phyloP scores from a whole-genome alignment of 2,113 vertebrate genomes.

The Amblyornis subalaris region DNA sequence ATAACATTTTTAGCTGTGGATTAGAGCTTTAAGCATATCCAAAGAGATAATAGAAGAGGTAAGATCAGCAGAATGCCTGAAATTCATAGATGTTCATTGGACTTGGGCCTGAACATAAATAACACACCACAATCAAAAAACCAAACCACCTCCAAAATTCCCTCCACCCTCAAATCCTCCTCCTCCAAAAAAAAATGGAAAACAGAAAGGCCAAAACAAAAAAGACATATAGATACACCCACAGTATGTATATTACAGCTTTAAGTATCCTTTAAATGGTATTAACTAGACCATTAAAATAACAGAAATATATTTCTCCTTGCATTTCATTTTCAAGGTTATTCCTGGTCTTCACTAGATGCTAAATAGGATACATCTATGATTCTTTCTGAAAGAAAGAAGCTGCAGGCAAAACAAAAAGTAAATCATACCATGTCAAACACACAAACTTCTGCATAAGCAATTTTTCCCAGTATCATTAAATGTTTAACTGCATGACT shows the following conservation, averaged over 20 bases:
- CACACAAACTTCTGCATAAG: accelerated
- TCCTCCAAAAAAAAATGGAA: background rate
- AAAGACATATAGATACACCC: background rate
- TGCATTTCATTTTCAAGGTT: background rate
- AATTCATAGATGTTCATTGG: background rate
- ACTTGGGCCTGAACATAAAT: background rate
- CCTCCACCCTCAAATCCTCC: background rate
- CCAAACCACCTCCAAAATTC: background rate
- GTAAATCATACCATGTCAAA: background rate
- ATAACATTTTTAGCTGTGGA: background rate
- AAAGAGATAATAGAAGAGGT: background rate
- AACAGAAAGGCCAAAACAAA: background rate
- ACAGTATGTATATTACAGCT: background rate
- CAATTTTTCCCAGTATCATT: background rate
- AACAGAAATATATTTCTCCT: background rate
- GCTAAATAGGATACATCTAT: background rate
- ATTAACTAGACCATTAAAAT: background rate
- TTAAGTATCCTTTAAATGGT: background rate
- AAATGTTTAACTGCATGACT: background rate
- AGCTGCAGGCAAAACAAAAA: background rate
- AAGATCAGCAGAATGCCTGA: background rate
- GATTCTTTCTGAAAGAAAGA: background rate
- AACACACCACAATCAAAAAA: background rate
- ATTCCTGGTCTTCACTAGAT: background rate
- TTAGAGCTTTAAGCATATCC: background rate